Percentiles rank a stretch among this genome's conserved stretches.
These are phyloP conservation scores for Uropetala carovei DNA, from an alignment of 2,888 invertebrate genomes.

Conservation along the genomic window DNA sequence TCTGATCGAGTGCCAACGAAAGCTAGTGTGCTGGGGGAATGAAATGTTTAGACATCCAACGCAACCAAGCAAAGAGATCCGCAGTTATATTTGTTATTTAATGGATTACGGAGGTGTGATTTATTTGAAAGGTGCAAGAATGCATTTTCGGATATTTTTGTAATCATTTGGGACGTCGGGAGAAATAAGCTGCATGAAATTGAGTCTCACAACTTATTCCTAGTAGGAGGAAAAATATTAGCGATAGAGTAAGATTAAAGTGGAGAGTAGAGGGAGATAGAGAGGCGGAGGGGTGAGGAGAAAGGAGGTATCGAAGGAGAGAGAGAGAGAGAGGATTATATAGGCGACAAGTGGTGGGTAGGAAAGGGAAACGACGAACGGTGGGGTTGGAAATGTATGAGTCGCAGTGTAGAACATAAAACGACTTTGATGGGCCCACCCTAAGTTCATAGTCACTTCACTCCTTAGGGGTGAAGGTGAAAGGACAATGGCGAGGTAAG, in stretches of 20 bases:
- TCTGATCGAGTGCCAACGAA: conserved; percentile 15
- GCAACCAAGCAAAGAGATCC: background rate
- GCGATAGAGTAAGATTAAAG: no score
- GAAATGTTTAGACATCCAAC: background rate
- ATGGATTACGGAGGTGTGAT: background rate
- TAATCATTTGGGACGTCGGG: no score
- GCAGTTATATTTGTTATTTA: background rate
- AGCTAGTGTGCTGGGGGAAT: background rate
- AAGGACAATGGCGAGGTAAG: conserved; percentile 27
- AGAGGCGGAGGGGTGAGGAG: background rate
- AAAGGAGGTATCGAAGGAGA: background rate
- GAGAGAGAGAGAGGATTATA: background rate
- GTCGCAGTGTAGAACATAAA: conserved; percentile 17
- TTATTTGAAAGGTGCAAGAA: background rate
- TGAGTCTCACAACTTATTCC: no score
- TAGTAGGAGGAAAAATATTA: no score
- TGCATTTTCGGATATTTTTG: background rate
- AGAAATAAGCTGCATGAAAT: no score
- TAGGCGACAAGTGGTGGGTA: background rate
- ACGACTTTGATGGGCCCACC: conserved; percentile 24
- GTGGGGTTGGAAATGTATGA: background rate
- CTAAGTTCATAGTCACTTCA: conserved; percentile 7
- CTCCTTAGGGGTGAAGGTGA: conserved; percentile 4
- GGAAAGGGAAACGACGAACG: background rate
- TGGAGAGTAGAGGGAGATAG: no score